Evolutionary conservation across 2,888 invertebrate species (phyloP).

Genomic region (Trissolcus japonicus): DNA sequence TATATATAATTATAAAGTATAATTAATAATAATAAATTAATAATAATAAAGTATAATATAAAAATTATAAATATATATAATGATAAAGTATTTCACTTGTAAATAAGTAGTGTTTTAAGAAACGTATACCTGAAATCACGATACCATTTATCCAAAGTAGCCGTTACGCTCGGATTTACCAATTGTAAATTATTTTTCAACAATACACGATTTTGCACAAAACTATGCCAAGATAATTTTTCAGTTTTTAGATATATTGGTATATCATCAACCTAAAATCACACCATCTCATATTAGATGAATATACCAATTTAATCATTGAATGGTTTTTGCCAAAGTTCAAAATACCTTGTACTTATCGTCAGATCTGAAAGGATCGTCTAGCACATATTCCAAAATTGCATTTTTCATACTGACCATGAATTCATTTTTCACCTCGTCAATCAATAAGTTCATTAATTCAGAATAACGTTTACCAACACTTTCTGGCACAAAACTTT

Average conservation of each 20-base stretch:
- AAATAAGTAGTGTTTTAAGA: background rate
- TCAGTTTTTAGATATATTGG: conserved; percentile 37
- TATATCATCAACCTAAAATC: conserved; percentile 22
- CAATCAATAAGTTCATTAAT: conserved; percentile 80
- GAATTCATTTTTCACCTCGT: conserved; percentile 91
- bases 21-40: too few relatives aligned
- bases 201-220: conserved; percentile 72
- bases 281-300: background rate
- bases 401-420: conserved; percentile 92
- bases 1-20: too few relatives aligned
- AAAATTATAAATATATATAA: too few relatives aligned
- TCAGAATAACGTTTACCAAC: conserved; percentile 80
- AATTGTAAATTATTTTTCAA: conserved; percentile 81
- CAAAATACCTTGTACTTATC: background rate
- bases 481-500: conserved; percentile 80
- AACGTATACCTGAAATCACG: conserved; percentile 81
- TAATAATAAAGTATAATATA: too few relatives aligned
- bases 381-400: conserved; percentile 92
- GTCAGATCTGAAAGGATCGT: conserved; percentile 80
- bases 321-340: background rate
- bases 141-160: conserved; percentile 88
- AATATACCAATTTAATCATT: background rate
- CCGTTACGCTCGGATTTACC: conserved; percentile 89
- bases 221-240: conserved; percentile 69
- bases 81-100: too few relatives aligned